Base-by-base conservation (phyloP, 1,140 invertebrate genomes). In the Bradysia coprophila region DNA sequence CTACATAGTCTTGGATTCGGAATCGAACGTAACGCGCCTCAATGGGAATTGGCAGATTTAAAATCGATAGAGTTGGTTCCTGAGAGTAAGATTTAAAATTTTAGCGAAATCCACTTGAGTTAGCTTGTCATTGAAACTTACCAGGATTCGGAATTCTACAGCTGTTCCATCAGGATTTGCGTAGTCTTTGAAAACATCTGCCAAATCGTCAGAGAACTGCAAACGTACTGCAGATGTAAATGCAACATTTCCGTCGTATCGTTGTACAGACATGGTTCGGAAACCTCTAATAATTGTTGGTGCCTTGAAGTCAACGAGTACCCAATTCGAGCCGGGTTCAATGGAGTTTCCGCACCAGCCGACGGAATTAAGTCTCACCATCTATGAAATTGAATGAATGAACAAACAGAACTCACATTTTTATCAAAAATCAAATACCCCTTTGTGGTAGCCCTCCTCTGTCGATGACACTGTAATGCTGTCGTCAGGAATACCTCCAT, bases 271-370 rank as follows among this genome's bases (percentile, higher is more conserved):
- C 66, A 88, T 88, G 16, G 87, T 89, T 48, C 88, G 71, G 63
- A 93, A 91, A 18, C 88, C 87, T 50, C 84, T 69, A 36, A 94
- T 74, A 8, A 94, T 80, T 0, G 84, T 87, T n/a, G 87, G 85
- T 36, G 88, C 86, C 62, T 82, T 78, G 31, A 93, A 68, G 53
- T 94, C 90, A 45, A 93, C 71, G 43, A 82, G 64, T 31, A 88
- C 76, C 85, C 87, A 93, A 55, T 92, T 93, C 8, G 76, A 72
- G 16, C 86, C 87, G 10, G 80, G 76, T 56, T 88, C 81, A 38
- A 79, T 64, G 40, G 75, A 78, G 45, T 78, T 81, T 19, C 89
- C 90, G 61, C 90, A 94, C 90, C 90, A 94, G 24, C 76, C 76
- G 39, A 74, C 74, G 43, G 78, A 86, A 49, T 82, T 88, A 13